Evolutionary conservation across 2,113 vertebrate genomes (phyloP).

Genomic region (Puntigrus tetrazona): DNA sequence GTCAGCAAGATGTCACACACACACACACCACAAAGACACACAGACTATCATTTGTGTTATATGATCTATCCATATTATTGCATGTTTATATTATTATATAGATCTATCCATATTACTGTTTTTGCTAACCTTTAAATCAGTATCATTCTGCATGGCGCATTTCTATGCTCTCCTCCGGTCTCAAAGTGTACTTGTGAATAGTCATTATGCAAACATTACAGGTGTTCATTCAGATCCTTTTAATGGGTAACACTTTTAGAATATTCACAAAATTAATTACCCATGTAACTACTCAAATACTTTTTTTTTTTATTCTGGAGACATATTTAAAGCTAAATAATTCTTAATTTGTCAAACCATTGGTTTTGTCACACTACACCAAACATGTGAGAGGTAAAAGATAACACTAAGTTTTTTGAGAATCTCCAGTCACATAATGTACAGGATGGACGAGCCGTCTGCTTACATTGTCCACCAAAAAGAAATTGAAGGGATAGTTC

Average conservation of each 20-base stretch:
- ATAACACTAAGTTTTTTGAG: neutral
- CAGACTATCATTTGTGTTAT: neutral
- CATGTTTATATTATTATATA: too few species aligned
- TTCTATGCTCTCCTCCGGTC: neutral
- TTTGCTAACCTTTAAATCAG: neutral
- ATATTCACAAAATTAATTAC: too few species aligned
- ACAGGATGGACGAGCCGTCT: neutral
- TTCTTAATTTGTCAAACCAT: neutral
- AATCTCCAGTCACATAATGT: neutral
- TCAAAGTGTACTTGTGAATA: neutral
- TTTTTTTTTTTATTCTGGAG: neutral
- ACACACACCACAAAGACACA: neutral
- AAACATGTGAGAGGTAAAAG: neutral
- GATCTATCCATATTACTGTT: neutral
- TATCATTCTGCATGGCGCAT: neutral
- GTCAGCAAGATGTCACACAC: neutral
- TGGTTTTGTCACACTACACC: neutral
- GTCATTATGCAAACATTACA: neutral
- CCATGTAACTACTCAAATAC: neutral
- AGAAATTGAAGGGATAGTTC: neutral
- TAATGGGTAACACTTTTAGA: too few species aligned
- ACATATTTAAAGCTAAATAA: neutral
- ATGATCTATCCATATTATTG: neutral
- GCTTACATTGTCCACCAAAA: neutral
- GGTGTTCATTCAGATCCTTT: neutral